phyloP scores from a whole-genome alignment of 1,140 invertebrate genomes.

The Dendrolimus punctatus region DNA sequence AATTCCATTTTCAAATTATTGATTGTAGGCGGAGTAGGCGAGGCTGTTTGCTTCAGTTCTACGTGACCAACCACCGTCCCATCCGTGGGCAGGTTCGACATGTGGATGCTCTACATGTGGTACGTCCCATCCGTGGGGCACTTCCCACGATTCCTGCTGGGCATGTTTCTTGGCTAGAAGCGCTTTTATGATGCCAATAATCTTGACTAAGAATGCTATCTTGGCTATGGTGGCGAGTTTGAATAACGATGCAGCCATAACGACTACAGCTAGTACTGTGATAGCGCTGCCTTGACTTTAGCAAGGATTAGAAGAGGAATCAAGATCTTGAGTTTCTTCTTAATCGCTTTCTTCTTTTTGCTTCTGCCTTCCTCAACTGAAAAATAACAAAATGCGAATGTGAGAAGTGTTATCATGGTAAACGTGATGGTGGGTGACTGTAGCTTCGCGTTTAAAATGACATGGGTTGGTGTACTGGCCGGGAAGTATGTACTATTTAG shows the following conservation, averaged over 20 bases:
- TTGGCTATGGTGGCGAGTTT: constrained; percentile 55
- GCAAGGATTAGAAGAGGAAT: constrained; percentile 48
- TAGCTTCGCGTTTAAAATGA: too few species aligned
- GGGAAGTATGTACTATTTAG: too few species aligned
- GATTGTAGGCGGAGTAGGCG: constrained; percentile 76
- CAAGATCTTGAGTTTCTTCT: constrained; percentile 59
- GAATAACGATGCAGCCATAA: constrained; percentile 56
- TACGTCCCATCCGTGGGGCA: constrained; percentile 77
- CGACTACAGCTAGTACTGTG: constrained; percentile 33
- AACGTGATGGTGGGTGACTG: too few species aligned
- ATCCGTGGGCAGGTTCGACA: constrained; percentile 45
- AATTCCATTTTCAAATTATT: constrained; percentile 25
- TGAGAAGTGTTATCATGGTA: not conserved
- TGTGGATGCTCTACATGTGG: constrained; percentile 72
- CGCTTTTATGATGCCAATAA: constrained; percentile 48
- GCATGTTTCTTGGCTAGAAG: constrained; percentile 79
- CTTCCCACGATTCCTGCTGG: constrained; percentile 77
- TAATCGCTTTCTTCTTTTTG: constrained; percentile 59
- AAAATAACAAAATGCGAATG: constrained; percentile 7
- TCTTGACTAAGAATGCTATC: constrained; percentile 57
- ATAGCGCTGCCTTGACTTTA: constrained; percentile 48
- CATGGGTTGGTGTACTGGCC: too few species aligned
- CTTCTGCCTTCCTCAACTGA: constrained; percentile 50
- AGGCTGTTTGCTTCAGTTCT: constrained; percentile 72
- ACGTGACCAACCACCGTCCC: constrained; percentile 73